These are phyloP conservation scores for Myotis yumanensis DNA, from an alignment of 2,113 vertebrate species.

Conservation along the genomic window DNA sequence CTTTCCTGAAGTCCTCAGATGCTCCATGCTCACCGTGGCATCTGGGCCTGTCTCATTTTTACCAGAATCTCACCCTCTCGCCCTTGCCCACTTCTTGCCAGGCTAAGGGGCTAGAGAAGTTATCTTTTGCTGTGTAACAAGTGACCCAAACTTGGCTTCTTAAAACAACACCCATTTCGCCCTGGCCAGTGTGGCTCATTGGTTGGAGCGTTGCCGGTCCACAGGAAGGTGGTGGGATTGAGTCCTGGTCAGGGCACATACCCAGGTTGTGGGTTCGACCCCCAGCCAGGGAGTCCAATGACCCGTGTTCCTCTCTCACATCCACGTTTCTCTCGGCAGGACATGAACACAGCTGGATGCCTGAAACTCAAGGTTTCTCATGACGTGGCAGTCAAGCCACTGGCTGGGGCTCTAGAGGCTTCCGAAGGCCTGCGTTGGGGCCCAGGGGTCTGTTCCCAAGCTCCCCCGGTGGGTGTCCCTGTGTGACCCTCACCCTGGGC, in stretches of 20 bases:
- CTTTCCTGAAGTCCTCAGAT: too few species aligned
- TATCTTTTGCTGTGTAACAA: not conserved
- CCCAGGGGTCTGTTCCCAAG: too few species aligned
- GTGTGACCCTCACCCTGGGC: too few species aligned
- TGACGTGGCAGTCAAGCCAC: too few species aligned
- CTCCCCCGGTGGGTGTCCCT: too few species aligned
- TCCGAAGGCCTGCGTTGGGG: too few species aligned
- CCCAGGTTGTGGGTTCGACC: not conserved
- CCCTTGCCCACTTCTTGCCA: not conserved
- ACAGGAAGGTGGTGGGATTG: not conserved
- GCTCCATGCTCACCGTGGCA: not conserved
- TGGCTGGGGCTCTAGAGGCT: too few species aligned
- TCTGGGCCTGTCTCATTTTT: not conserved
- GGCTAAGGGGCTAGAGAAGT: not conserved
- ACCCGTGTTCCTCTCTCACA: not conserved
- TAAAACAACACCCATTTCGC: not conserved
- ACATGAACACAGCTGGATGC: too few species aligned
- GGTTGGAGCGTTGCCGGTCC: not conserved
- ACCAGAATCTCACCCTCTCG: not conserved
- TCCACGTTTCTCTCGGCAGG: not conserved
- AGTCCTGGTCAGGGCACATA: not conserved
- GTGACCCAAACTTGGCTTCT: not conserved
- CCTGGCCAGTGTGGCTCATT: not conserved
- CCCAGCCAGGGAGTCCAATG: not conserved
- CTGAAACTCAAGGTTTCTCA: not conserved